A percentile compares a stretch with the other conserved stretches of the same genome.
Conservation (phyloP, 2,888 invertebrate species). For the Gerris lacustris region DNA sequence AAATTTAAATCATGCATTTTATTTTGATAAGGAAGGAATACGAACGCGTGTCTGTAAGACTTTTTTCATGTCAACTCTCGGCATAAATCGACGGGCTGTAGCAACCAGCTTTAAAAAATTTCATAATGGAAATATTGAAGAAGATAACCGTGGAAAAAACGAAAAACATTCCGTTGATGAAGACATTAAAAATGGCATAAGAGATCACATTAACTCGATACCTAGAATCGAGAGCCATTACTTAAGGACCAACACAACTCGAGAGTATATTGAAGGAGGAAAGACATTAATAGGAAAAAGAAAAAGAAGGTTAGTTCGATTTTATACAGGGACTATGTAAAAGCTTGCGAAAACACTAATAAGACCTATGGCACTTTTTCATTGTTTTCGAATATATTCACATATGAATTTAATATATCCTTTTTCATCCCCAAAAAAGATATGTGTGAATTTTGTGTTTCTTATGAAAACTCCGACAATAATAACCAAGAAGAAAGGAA, state of each 20-base stretch:
- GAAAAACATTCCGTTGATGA: not conserved
- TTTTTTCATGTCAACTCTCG: slow-evolving; percentile 29
- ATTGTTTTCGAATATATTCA: slow-evolving; percentile 19
- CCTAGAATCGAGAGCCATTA: not conserved
- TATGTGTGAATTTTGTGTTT: not conserved
- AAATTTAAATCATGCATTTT: slow-evolving; percentile 15
- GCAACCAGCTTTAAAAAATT: slow-evolving; percentile 24
- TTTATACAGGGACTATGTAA: slow-evolving; percentile 2
- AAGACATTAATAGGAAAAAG: not conserved
- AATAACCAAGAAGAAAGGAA: not conserved
- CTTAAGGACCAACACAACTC: not conserved
- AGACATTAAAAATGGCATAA: not conserved
- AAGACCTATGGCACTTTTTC: slow-evolving; percentile 20
- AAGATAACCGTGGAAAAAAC: not conserved
- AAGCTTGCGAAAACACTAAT: slow-evolving; percentile 20
- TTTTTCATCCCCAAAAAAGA: slow-evolving; percentile 25
- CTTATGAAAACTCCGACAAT: not conserved
- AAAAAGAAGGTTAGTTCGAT: too few species aligned
- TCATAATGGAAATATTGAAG: not conserved
- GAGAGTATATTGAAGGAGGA: not conserved
- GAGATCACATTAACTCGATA: not conserved
- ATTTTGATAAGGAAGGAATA: slow-evolving; percentile 10
- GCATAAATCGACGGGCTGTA: slow-evolving; percentile 26
- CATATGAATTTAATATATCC: slow-evolving; percentile 21
- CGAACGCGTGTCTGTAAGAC: slow-evolving; percentile 27